Evolutionary conservation across 2,113 vertebrate genomes (phyloP).

Genomic region (Stercorarius parasiticus): DNA sequence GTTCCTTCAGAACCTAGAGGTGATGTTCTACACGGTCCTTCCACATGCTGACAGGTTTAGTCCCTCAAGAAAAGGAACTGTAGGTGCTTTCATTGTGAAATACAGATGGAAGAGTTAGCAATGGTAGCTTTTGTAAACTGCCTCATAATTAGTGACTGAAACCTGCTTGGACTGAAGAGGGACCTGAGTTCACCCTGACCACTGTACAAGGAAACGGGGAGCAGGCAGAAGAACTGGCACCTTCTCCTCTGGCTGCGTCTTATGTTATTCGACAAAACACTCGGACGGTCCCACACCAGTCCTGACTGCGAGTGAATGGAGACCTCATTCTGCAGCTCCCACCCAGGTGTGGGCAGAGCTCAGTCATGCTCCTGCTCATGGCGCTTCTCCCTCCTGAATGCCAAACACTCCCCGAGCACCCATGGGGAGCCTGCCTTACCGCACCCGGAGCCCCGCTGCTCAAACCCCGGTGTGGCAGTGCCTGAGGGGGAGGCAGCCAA

Average conservation of each 20-base stretch:
- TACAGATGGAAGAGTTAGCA: neutral
- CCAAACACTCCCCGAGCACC: rapidly evolving
- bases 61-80: neutral
- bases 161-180: neutral
- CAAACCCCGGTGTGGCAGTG: neutral
- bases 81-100: neutral
- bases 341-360: neutral
- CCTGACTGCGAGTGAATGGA: rapidly evolving
- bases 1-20: neutral
- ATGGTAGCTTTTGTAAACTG: neutral
- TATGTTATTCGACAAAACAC: neutral
- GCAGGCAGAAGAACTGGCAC: neutral
- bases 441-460: neutral
- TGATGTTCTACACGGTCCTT: neutral
- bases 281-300: rapidly evolving
- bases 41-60: neutral
- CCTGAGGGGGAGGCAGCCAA: neutral
- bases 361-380: neutral
- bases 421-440: too few species aligned
- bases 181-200: neutral
- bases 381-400: neutral
- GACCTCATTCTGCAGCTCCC: neutral
- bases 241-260: neutral
- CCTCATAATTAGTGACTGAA: neutral
- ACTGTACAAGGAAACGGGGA: neutral